These are phyloP conservation scores for Mactra quadrangularis DNA, from an alignment of 1,140 invertebrate species.

Conservation along the genomic window DNA sequence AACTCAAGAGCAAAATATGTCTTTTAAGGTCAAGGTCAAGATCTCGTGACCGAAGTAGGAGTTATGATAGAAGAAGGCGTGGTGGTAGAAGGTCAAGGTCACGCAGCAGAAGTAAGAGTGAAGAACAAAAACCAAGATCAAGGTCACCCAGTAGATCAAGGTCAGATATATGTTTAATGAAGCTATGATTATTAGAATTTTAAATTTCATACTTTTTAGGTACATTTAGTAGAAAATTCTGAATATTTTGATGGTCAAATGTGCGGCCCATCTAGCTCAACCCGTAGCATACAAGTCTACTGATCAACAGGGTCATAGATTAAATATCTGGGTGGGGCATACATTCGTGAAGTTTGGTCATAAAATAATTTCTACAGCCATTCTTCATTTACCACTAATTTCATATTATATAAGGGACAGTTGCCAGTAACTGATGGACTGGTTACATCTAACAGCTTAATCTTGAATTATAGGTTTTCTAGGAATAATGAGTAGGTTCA, in stretches of 20 bases:
- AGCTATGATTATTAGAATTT: neutral
- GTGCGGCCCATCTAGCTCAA: neutral
- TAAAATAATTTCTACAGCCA: too few relatives aligned
- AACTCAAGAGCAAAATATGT: too few relatives aligned
- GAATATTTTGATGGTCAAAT: neutral
- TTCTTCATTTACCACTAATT: too few relatives aligned
- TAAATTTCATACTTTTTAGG: neutral
- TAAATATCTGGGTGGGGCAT: too few relatives aligned
- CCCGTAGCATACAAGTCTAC: too few relatives aligned
- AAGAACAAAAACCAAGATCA: slow-evolving; percentile 60
- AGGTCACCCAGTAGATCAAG: slow-evolving; percentile 66
- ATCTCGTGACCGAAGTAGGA: slow-evolving; percentile 58
- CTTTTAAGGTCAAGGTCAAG: slow-evolving; percentile 62
- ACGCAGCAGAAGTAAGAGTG: slow-evolving; percentile 58
- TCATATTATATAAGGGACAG: too few relatives aligned
- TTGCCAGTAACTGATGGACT: too few relatives aligned
- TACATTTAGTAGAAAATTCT: neutral
- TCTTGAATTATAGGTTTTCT: too few relatives aligned
- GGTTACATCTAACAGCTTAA: too few relatives aligned
- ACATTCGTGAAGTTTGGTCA: too few relatives aligned
- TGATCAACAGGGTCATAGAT: neutral
- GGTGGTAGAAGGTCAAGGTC: slow-evolving; percentile 64
- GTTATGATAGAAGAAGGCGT: slow-evolving; percentile 25
- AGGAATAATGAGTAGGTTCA: too few relatives aligned
- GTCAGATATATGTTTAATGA: neutral